phyloP scores from a whole-genome alignment of 2,797 vertebrate species.

The Sphenopsis melanotis region DNA sequence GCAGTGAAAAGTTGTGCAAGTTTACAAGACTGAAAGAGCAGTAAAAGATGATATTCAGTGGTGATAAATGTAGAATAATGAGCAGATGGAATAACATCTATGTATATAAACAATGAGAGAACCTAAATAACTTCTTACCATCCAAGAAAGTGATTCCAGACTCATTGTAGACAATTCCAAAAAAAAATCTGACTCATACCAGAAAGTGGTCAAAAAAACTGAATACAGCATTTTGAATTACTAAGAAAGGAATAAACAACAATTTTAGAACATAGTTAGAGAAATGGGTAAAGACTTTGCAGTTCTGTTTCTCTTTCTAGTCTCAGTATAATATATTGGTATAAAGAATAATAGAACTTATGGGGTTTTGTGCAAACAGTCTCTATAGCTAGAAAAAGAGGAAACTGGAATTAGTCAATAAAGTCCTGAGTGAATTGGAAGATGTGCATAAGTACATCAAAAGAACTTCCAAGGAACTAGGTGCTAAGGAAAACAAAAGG shows the following conservation, averaged over 20 bases:
- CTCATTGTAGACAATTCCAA: neutral
- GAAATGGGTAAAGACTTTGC: neutral
- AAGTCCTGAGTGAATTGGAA: neutral
- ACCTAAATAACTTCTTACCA: neutral
- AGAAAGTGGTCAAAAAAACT: fast-evolving
- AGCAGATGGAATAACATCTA: neutral
- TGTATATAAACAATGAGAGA: neutral
- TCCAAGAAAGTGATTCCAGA: neutral
- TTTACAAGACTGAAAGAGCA: neutral
- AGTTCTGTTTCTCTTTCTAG: neutral
- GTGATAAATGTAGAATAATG: neutral
- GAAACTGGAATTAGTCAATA: neutral
- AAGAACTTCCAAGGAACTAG: neutral
- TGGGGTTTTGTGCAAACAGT: fast-evolving
- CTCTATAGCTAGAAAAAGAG: neutral
- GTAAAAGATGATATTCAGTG: neutral
- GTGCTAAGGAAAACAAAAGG: neutral
- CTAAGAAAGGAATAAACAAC: neutral
- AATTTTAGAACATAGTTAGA: neutral
- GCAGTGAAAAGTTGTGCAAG: neutral
- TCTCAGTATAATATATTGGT: neutral
- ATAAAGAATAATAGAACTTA: neutral
- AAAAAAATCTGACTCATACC: neutral
- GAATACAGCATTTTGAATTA: neutral
- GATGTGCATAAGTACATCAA: fast-evolving